A percentile compares a stretch with the other conserved stretches of the same genome.
Conservation (phyloP, 2,113 vertebrate genomes). For the Columbina picui region DNA sequence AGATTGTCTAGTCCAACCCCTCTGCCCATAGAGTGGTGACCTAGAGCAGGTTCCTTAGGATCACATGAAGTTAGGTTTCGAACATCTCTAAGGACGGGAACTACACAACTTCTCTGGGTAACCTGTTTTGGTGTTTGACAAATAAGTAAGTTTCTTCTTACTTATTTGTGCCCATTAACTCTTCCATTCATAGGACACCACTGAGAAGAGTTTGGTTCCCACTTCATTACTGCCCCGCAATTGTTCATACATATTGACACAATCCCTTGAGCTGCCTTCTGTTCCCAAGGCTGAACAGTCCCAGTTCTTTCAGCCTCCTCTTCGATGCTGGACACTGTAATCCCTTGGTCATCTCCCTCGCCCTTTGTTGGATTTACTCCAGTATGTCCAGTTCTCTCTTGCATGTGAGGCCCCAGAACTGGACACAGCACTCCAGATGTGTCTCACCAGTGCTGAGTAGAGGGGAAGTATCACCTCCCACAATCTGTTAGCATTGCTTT, state of each 20-base stretch:
- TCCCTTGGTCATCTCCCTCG: background rate
- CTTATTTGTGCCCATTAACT: background rate
- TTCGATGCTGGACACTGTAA: background rate
- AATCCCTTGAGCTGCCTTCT: background rate
- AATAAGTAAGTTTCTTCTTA: background rate
- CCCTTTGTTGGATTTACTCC: background rate
- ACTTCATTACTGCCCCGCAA: background rate
- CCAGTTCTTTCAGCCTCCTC: background rate
- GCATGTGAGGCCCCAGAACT: background rate
- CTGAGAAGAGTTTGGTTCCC: background rate
- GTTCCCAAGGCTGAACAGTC: background rate
- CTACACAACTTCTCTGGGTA: background rate
- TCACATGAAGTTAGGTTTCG: background rate
- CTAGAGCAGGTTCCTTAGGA: background rate
- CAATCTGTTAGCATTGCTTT: background rate
- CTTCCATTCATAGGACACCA: background rate
- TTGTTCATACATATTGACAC: background rate
- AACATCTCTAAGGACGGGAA: background rate
- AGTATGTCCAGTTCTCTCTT: background rate
- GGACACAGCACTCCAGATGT: background rate
- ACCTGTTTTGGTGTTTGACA: background rate
- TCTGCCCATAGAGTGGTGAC: background rate
- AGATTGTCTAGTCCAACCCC: background rate
- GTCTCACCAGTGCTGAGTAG: background rate
- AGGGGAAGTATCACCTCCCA: background rate